Evolutionary conservation across 2,888 invertebrate species (phyloP).

Genomic region (Chymomyza fuscimana): DNA sequence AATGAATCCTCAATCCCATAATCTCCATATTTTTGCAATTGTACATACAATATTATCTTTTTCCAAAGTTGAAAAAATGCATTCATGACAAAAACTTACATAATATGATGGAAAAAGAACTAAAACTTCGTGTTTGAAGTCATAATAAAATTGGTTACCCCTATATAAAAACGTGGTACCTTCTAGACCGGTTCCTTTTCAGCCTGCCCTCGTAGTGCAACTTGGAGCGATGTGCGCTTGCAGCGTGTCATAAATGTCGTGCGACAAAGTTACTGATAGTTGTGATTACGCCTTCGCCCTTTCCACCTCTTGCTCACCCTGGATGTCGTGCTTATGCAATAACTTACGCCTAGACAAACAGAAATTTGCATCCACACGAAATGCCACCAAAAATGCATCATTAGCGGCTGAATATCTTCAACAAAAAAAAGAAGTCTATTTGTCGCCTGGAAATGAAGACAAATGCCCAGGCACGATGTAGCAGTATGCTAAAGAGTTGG

Average conservation of each 20-base stretch:
- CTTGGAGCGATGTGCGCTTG: slow-evolving; percentile 30
- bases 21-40: too few relatives aligned
- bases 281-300: slow-evolving; percentile 55
- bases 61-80: too few relatives aligned
- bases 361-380: slow-evolving; percentile 66
- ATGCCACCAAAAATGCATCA: slow-evolving; percentile 73
- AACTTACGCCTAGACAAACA: slow-evolving; percentile 28
- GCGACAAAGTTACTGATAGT: slow-evolving; percentile 70
- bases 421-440: slow-evolving; percentile 58
- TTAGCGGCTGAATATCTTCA: slow-evolving; percentile 73
- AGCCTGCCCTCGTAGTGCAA: slow-evolving; percentile 13
- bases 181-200: too few relatives aligned
- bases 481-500: slow-evolving; percentile 64
- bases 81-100: too few relatives aligned
- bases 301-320: background rate
- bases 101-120: too few relatives aligned
- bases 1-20: too few relatives aligned
- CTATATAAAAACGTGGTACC: too few relatives aligned
- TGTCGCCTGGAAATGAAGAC: slow-evolving; percentile 58
- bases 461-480: slow-evolving; percentile 43
- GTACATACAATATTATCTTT: too few relatives aligned
- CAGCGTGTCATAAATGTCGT: slow-evolving; percentile 72
- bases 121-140: too few relatives aligned
- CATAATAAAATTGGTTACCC: too few relatives aligned
- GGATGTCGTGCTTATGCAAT: slow-evolving; percentile 26